Percentiles rank a stretch among this genome's conserved stretches.
Evolutionary conservation across 53 echinoderm and acorn worm genomes (phyloP).

Genomic region (Stichopus horrens): DNA sequence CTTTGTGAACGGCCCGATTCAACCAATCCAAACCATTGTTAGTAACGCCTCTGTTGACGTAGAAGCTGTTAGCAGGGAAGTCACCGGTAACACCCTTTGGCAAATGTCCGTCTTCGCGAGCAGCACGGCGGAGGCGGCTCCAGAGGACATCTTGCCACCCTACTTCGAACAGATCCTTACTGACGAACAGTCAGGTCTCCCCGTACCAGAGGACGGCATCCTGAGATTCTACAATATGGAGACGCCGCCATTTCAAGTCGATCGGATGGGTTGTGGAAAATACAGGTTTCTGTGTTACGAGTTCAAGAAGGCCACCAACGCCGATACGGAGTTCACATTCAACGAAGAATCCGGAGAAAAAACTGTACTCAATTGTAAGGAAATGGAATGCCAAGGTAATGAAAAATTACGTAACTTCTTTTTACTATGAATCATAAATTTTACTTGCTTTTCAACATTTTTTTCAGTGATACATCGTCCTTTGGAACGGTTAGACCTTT

Average conservation of each 20-base stretch:
- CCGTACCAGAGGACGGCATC: conserved; percentile 15
- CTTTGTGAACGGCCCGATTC: neutral
- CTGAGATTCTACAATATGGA: conserved; percentile 33
- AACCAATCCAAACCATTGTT: conserved; percentile 2
- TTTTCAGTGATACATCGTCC: too few relatives aligned
- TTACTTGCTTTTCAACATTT: too few relatives aligned
- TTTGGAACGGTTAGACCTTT: too few relatives aligned
- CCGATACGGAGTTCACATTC: conserved; percentile 6
- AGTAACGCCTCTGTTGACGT: conserved; percentile 18
- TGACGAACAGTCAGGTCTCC: conserved; percentile 22
- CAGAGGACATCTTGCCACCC: conserved; percentile 12
- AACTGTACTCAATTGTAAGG: conserved; percentile 27
- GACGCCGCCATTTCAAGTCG: conserved; percentile 45
- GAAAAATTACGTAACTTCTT: neutral
- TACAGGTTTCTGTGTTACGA: conserved; percentile 34
- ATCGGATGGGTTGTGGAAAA: conserved; percentile 40
- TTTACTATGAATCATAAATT: too few relatives aligned
- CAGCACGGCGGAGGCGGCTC: conserved; percentile 10
- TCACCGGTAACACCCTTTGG: conserved; percentile 21
- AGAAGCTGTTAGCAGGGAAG: conserved; percentile 18
- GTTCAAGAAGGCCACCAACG: neutral
- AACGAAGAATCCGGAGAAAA: conserved; percentile 28
- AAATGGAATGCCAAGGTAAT: conserved; percentile 30
- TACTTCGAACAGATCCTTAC: conserved; percentile 33
- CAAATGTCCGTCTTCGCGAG: conserved; percentile 47